These are phyloP conservation scores for Toxonevra muliebris DNA, from an alignment of 2,888 invertebrate genomes.

Conservation along the genomic window DNA sequence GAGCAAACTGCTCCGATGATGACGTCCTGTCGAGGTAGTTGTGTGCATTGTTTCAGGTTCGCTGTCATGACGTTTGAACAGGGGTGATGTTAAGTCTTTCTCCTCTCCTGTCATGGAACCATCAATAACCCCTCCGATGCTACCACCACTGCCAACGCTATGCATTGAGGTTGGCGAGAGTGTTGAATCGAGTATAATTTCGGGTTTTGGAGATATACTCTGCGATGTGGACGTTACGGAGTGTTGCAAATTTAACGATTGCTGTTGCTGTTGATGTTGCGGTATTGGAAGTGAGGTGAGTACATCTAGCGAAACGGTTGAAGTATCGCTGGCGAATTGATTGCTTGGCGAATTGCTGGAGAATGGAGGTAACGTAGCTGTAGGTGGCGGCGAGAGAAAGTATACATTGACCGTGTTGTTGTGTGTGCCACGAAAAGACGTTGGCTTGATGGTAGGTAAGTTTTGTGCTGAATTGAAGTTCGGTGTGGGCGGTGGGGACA, in stretches of 20 bases:
- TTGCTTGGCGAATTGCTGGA: slow-evolving; percentile 38
- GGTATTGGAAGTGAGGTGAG: slow-evolving; percentile 53
- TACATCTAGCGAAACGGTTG: slow-evolving; percentile 63
- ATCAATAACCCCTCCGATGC: slow-evolving; percentile 31
- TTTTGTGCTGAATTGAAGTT: slow-evolving; percentile 49
- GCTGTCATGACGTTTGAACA: slow-evolving; percentile 55
- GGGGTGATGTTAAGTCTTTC: slow-evolving; percentile 57
- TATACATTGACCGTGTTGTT: slow-evolving; percentile 59
- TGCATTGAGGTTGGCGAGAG: slow-evolving; percentile 58
- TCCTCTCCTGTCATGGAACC: slow-evolving; percentile 48
- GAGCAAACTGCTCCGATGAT: slow-evolving; percentile 52
- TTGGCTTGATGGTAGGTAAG: slow-evolving; percentile 41
- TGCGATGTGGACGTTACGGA: slow-evolving; percentile 23
- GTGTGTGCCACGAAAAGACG: slow-evolving; percentile 31
- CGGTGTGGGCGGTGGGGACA: slow-evolving; percentile 64
- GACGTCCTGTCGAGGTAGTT: slow-evolving; percentile 40
- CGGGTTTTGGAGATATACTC: slow-evolving; percentile 61
- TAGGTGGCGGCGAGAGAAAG: slow-evolving; percentile 61
- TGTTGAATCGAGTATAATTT: slow-evolving; percentile 64
- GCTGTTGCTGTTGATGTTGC: slow-evolving; percentile 30
- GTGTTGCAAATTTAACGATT: slow-evolving; percentile 14
- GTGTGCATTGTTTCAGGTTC: slow-evolving; percentile 48
- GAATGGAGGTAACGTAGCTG: slow-evolving; percentile 47
- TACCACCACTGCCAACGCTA: slow-evolving; percentile 41
- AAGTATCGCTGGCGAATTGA: slow-evolving; percentile 59